Evolutionary conservation across 2,888 invertebrate genomes (phyloP).

Genomic region (Ethmia dodecea): DNA sequence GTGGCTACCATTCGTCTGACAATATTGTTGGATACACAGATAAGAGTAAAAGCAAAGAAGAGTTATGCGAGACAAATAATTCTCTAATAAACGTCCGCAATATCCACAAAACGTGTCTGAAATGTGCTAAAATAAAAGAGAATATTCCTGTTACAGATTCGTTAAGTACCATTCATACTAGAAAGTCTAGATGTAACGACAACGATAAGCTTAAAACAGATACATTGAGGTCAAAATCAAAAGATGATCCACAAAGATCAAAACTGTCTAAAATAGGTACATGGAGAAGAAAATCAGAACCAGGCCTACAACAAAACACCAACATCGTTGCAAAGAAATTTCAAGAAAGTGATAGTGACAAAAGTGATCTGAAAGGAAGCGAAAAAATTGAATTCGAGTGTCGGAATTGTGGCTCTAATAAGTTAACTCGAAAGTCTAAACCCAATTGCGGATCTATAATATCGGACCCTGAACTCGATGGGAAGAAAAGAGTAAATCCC

Average conservation of each 20-base stretch:
- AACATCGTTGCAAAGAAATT: constrained; percentile 48
- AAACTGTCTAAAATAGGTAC: constrained; percentile 77
- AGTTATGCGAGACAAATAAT: constrained; percentile 49
- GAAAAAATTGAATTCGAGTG: constrained; percentile 71
- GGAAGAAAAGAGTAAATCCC: constrained; percentile 33
- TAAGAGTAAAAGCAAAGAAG: constrained; percentile 54
- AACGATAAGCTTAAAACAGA: constrained; percentile 55
- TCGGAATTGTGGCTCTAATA: constrained; percentile 65
- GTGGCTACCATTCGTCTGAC: constrained; percentile 68
- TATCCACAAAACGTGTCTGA: constrained; percentile 65
- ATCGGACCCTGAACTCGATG: constrained; percentile 58
- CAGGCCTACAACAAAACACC: constrained; percentile 74
- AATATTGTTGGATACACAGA: constrained; percentile 62
- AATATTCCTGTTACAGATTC: constrained; percentile 62
- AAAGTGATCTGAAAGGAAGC: constrained; percentile 43
- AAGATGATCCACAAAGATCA: constrained; percentile 69
- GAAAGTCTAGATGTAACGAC: constrained; percentile 58
- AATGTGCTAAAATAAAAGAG: constrained; percentile 71
- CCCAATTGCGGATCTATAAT: constrained; percentile 41
- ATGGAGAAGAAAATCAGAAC: constrained; percentile 86
- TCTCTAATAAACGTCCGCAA: constrained; percentile 48
- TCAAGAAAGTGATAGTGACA: constrained; percentile 57
- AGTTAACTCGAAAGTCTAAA: constrained; percentile 51
- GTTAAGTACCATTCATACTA: constrained; percentile 36
- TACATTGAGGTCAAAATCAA: constrained; percentile 66